These are phyloP conservation scores for Numenius arquata DNA, from an alignment of 2,113 vertebrate species.

Conservation along the genomic window DNA sequence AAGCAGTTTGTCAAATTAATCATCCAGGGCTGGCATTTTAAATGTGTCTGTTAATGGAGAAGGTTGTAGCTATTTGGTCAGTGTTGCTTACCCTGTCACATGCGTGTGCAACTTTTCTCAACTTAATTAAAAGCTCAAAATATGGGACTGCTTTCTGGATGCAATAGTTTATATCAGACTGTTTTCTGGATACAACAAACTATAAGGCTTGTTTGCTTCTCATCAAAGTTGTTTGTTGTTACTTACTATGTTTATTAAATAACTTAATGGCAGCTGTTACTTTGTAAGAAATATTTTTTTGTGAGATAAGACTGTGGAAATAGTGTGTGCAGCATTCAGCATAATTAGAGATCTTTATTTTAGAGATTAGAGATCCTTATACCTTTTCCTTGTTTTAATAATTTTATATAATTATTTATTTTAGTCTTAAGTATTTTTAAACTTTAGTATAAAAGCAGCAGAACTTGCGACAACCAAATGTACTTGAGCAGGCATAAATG, in stretches of 20 bases:
- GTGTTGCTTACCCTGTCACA: not conserved
- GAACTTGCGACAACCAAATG: not conserved
- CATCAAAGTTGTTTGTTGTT: not conserved
- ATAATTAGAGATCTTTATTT: not conserved
- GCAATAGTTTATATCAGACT: not conserved
- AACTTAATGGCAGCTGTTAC: not conserved
- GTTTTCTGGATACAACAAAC: not conserved
- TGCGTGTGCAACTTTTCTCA: not conserved
- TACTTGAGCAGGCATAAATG: not conserved
- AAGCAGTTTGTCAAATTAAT: not conserved
- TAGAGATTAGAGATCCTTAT: no score
- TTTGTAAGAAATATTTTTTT: not conserved
- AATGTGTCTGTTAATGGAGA: not conserved
- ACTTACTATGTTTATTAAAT: not conserved
- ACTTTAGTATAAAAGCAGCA: not conserved
- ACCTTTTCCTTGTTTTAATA: not conserved
- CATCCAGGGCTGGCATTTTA: not conserved
- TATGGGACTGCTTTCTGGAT: not conserved
- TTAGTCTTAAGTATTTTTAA: not conserved
- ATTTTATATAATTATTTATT: not conserved
- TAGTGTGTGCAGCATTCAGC: not conserved
- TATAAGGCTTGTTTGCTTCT: not conserved
- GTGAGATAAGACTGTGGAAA: not conserved
- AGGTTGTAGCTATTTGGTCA: not conserved
- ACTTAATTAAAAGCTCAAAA: not conserved